phyloP scores from a whole-genome alignment of 2,113 vertebrate genomes.

The Pterocles burchelli region DNA sequence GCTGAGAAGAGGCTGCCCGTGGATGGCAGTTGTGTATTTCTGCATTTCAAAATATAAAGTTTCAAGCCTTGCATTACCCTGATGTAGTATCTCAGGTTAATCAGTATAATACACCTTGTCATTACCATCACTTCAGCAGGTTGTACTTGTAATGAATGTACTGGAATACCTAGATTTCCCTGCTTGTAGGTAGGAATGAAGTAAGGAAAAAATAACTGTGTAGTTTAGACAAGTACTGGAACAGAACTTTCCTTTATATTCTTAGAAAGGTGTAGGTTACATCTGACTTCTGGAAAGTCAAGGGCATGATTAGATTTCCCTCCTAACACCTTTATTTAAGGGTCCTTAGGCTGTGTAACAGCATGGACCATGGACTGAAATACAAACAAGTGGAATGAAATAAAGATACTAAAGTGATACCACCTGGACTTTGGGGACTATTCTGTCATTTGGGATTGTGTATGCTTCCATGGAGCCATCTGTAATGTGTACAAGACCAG shows the following conservation, averaged over 20 bases:
- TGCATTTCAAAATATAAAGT: slow-evolving; percentile 1
- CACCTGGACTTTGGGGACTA: not conserved
- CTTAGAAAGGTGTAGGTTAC: slow-evolving; percentile 11
- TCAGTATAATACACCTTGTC: not conserved
- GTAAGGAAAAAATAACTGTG: not conserved
- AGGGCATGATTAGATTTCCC: slow-evolving; percentile 43
- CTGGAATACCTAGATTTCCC: not conserved
- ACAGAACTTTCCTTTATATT: slow-evolving; percentile 24
- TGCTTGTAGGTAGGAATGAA: not conserved
- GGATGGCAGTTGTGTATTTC: slow-evolving; percentile 23
- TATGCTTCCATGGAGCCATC: not conserved
- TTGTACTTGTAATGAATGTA: not conserved
- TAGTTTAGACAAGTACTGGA: not conserved
- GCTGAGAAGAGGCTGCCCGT: not conserved
- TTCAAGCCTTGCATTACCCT: not conserved
- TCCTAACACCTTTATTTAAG: not conserved
- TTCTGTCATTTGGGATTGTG: not conserved
- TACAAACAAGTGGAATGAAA: not conserved
- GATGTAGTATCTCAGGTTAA: not conserved
- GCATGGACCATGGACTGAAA: not conserved
- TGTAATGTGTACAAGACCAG: not conserved
- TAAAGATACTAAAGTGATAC: not conserved
- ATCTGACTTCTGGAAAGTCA: slow-evolving; percentile 25
- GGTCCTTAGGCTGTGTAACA: not conserved
- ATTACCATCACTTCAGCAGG: not conserved